Percentiles rank a stretch among this genome's conserved stretches.
These are phyloP conservation scores for Ylistrum balloti DNA, from an alignment of 1,140 invertebrate genomes.

Conservation along the genomic window DNA sequence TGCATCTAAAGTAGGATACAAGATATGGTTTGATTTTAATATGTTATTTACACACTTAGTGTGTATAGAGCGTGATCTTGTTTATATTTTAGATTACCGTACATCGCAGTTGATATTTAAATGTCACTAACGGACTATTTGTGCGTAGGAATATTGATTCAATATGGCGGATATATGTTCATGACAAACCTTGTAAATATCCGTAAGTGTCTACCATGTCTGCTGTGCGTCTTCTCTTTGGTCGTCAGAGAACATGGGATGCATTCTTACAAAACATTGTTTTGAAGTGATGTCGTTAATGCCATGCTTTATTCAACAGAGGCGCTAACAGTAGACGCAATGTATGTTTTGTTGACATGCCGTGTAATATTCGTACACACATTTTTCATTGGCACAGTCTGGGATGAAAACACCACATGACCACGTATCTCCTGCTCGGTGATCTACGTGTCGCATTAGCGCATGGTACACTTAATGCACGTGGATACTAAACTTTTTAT, in stretches of 20 bases:
- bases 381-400: background rate
- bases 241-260: background rate
- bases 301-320: background rate
- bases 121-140: slow-evolving; percentile 20
- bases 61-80: background rate
- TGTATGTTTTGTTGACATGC: slow-evolving; percentile 14
- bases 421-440: background rate
- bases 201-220: background rate
- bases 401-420: background rate
- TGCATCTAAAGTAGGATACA: background rate
- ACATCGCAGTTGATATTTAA: background rate
- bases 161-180: slow-evolving; percentile 6
- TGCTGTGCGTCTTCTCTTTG: background rate
- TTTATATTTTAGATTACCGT: background rate
- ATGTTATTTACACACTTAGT: background rate
- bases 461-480: background rate
- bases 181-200: slow-evolving; percentile 35
- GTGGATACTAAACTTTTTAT: background rate
- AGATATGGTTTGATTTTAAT: background rate
- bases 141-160: background rate
- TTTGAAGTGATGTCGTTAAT: background rate
- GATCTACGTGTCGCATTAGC: background rate
- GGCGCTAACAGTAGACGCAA: background rate
- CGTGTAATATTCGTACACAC: background rate
- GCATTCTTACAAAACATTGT: background rate